phyloP scores from a whole-genome alignment of 2,113 vertebrate species.

The Nipponia nippon region DNA sequence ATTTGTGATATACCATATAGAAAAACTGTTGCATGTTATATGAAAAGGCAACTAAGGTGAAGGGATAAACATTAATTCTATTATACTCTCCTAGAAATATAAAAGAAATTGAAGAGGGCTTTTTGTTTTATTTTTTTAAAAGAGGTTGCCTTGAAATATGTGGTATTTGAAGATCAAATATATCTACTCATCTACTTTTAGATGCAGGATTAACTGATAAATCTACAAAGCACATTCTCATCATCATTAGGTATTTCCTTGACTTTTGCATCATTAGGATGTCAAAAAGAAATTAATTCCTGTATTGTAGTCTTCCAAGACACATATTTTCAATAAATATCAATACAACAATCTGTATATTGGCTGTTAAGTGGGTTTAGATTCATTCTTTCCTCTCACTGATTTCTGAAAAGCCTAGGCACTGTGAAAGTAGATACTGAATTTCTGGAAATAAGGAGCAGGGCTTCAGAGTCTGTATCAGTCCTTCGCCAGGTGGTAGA shows the following conservation, averaged over 20 bases:
- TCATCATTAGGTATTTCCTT: neutral
- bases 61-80: neutral
- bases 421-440: neutral
- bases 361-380: neutral
- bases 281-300: neutral
- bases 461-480: neutral
- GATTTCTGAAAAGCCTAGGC: conserved; percentile 21
- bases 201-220: neutral
- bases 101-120: accelerated
- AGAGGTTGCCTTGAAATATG: neutral
- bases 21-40: neutral
- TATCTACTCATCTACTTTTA: neutral
- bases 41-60: neutral
- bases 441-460: conserved; percentile 49
- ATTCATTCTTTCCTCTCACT: neutral
- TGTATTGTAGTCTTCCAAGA: neutral
- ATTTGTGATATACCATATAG: neutral
- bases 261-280: neutral
- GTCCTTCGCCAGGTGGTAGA: conserved; percentile 64
- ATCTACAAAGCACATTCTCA: neutral
- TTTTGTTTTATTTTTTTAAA: neutral
- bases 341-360: neutral
- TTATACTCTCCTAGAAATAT: neutral
- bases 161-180: neutral
- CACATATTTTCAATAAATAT: neutral